A percentile compares a stretch with the other conserved stretches of the same genome.
Conservation (phyloP, 1,140 invertebrate genomes). For the Euwallacea fornicatus region DNA sequence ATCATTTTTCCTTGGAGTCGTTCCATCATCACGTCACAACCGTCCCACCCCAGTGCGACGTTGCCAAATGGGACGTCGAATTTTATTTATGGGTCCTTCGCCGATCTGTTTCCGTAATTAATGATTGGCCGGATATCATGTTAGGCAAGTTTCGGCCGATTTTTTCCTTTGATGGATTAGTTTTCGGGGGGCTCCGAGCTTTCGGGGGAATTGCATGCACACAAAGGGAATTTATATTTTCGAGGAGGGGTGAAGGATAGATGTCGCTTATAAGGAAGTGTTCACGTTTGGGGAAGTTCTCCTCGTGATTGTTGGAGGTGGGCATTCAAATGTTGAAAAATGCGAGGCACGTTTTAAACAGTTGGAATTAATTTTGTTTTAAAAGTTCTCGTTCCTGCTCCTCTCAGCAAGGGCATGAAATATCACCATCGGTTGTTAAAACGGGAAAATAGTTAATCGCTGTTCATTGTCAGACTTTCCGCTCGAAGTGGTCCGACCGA, state of each 20-base stretch:
- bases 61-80: constrained; percentile 56
- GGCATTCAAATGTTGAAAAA: no score
- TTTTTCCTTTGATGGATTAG: constrained; percentile 32
- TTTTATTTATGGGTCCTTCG: constrained; percentile 54
- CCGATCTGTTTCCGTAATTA: constrained; percentile 55
- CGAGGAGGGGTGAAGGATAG: no score
- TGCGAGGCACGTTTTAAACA: no score
- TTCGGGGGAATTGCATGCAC: neutral
- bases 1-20: constrained; percentile 55
- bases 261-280: no score
- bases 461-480: constrained; percentile 33
- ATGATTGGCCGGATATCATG: constrained; percentile 50
- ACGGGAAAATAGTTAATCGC: constrained; percentile 34
- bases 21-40: constrained; percentile 56
- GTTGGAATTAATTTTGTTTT: no score
- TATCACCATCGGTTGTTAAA: constrained; percentile 22
- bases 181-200: constrained; percentile 5
- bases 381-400: constrained; percentile 3
- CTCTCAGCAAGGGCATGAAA: constrained; percentile 16
- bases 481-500: constrained; percentile 22
- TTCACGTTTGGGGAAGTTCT: no score
- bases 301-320: no score
- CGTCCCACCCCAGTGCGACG: constrained; percentile 51
- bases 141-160: constrained; percentile 33
- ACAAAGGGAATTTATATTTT: no score